Evolutionary conservation across 2,888 invertebrate genomes (phyloP), one percentile per base, ranked within the genome.

Genomic region (Leptopilina myrica): DNA sequence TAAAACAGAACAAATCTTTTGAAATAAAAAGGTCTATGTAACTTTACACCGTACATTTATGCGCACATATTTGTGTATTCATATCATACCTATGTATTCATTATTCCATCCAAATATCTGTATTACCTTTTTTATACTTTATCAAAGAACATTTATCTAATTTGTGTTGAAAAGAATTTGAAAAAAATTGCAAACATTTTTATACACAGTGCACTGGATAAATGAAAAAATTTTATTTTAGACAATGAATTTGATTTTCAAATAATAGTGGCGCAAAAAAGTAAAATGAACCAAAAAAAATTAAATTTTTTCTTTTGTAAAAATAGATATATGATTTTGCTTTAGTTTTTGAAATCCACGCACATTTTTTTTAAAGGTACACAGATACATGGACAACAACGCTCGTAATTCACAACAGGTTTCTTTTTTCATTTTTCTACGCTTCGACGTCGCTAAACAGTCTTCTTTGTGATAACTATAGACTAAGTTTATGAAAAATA

Each of bases 391-490:
- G 9, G 73, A 73, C 53, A 56, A 69, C 49, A 53, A 73, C 11
- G 53, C 56, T 33, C 33, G 33, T 40, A 73, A 2, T 56, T 73
- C 56, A 33, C n/a, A n/a, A 73, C 56, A 73, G n/a, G 33, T 56
- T 12, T 49, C 12, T 49, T 49, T 11, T 49, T 73, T 56, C 53
- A 14, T 33, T 33, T 33, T 20, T 73, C 73, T 73, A 56, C 56
- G 53, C 33, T 73, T 73, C 15, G 73, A 73, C 73, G 53, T 73
- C 73, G 33, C 73, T 73, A 73, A 73, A 56, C 73, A 73, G 73
- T 73, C 73, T 73, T 73, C 53, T 73, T 73, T 73, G 73, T 73
- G 73, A 73, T 73, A 73, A 73, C 56, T 56, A 73, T 73, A 56
- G 33, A 33, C 73, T 73, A 73, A 56, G 33, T 73, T 73, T 56